Evolutionary conservation across 2,797 vertebrate genomes (phyloP).

Genomic region (Somateria mollissima): DNA sequence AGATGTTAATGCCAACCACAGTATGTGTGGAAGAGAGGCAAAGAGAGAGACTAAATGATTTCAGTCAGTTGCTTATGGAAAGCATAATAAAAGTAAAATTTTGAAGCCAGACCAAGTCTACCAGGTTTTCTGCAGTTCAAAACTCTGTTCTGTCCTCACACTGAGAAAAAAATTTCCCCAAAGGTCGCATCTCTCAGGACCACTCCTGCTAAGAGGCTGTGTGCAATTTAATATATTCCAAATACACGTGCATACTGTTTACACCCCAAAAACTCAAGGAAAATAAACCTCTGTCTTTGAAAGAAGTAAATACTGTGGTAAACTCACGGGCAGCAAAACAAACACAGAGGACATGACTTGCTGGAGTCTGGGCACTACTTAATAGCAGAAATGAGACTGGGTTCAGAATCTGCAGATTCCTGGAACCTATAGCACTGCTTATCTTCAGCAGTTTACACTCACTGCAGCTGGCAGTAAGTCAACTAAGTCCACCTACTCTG

Average conservation of each 20-base stretch:
- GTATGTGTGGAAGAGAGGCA: background rate
- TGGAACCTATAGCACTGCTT: background rate
- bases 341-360: background rate
- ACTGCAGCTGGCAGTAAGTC: slow-evolving; percentile 27
- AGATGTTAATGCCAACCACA: background rate
- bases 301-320: background rate
- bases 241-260: background rate
- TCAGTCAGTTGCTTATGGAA: background rate
- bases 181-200: background rate
- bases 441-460: background rate
- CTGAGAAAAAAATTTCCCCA: background rate
- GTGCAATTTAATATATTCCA: background rate
- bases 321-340: background rate
- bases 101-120: background rate
- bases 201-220: background rate
- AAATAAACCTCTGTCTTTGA: background rate
- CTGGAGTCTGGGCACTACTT: background rate
- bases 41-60: background rate
- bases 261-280: background rate
- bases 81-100: background rate
- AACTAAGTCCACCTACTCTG: slow-evolving; percentile 33
- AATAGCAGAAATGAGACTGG: background rate
- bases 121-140: background rate
- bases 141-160: background rate
- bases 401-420: background rate